Base-by-base conservation (phyloP, 2,888 invertebrate species). In the Diabrotica balteata region DNA sequence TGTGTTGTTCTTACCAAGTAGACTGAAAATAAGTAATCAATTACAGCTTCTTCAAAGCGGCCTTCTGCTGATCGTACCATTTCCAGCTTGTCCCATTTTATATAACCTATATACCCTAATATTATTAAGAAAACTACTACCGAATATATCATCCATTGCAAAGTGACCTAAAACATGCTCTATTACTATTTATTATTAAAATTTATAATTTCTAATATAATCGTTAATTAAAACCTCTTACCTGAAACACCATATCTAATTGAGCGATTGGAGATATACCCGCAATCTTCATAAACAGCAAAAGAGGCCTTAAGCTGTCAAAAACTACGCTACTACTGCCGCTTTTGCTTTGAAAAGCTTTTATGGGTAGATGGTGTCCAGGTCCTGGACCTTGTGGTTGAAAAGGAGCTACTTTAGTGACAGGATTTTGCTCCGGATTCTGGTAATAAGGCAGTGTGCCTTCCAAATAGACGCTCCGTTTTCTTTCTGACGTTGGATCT, bases 31-130 rank as follows among this genome's bases (percentile, higher is more conserved):
- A 92, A 84, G 78, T 92, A 92, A 67, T 91, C 91, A 75, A 92
- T 91, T 0, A 91, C 92, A 0, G 91, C 90, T 81, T 92, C 91
- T 75, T 91, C 92, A 70, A 92, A 92, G 72, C 90, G 88, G 0
- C 90, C 90, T 78, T 90, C 90, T 1, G 89, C 83, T 0, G 88
- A 87, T 55, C 86, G 84, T 17, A 90, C 83, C 69, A 90, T 87
- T 75, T 88, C 86, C 1, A 91, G 88, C 71, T 89, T 88, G 75
- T 89, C 85, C 71, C 88, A 86, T 57, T 89, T 87, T 4, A 91
- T 86, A 76, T 90, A 91, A 0, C 86, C 81, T 11, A 90, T 86
- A 74, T 90, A 77, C 7, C 74, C 78, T 63, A 73, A 45, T 47
- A 80, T 65, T 44, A 75, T 43, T 8, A 85, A 62, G 73, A 87